Evolutionary conservation across 2,113 vertebrate species (phyloP), one percentile per base, ranked within the genome.

Genomic region (Rhinogobius similis): DNA sequence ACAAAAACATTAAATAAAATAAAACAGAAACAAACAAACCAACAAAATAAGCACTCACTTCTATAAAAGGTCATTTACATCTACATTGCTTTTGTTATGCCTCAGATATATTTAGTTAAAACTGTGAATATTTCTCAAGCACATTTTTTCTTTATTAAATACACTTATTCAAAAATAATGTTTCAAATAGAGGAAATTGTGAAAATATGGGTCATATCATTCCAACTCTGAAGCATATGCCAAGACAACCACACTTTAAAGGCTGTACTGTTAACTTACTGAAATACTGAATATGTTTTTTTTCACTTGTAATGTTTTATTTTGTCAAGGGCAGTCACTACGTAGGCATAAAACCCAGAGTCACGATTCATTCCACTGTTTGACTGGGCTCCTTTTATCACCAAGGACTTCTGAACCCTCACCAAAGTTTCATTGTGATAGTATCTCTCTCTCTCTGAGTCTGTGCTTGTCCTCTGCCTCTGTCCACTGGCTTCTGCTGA

Each of bases 401-500:
- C 77, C 76, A 77, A 86, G 84, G 83, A 84, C 76, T 70, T 84
- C 78, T 59, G 36, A 81, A 73, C 78, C 86, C 77, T 70, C 29
- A 61, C 78, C 52, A 67, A 27, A 76, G 73, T 69, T 44, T 80
- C 83, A 89, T 87, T 64, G 70, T 56, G 86, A 90, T 89, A 64
- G 64, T 62, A 82, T 89, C 80, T 82, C 62, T 76, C 64, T 53
- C 81, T 89, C 79, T 83, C 62, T 74, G 61, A 67, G 67, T 76
- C 75, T 74, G 61, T 84, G 44, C 75, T 10, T 77, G 72, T 84
- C 76, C 65, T 79, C 67, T 84, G 18, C 21, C 77, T 87, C 63
- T 82, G 76, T 87, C 85, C 70, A 78, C 70, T 27, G 87, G 83
- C 82, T 82, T 27, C 63, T n/a, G 70, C 64, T 86, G 82, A 91